Conservation (phyloP, 2,797 vertebrate species). For the Eulemur rubriventer region DNA sequence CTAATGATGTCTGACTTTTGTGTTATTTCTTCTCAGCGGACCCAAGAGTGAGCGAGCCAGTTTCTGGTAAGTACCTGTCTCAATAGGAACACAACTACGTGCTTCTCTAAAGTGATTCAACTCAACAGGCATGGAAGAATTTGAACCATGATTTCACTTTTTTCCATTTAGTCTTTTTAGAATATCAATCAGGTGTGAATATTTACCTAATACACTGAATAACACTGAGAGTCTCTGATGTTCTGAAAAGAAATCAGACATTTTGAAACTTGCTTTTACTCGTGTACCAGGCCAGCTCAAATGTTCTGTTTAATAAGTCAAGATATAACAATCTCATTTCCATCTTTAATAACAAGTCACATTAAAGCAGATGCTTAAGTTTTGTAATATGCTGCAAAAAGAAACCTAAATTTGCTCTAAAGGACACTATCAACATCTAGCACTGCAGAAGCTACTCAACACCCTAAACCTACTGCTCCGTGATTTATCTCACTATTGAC, state of each 20-base stretch:
- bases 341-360: constrained; percentile 51
- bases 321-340: constrained; percentile 52
- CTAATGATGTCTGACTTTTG: constrained; percentile 69
- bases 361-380: constrained; percentile 43
- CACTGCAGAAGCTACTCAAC: background rate
- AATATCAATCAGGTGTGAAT: constrained; percentile 74
- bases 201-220: constrained; percentile 72
- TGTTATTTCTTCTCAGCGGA: constrained; percentile 89
- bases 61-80: constrained; percentile 90
- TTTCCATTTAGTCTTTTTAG: constrained; percentile 61
- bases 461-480: background rate
- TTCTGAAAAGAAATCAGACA: constrained; percentile 58
- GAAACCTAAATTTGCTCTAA: background rate
- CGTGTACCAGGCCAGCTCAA: constrained; percentile 56
- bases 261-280: constrained; percentile 71
- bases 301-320: constrained; percentile 71
- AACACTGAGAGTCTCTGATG: background rate
- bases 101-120: constrained; percentile 70
- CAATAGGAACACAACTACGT: background rate
- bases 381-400: constrained; percentile 35
- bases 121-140: constrained; percentile 13
- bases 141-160: constrained; percentile 74
- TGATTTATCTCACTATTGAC: background rate
- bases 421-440: background rate
- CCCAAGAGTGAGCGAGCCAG: constrained; percentile 94